These are phyloP conservation scores for Falco rusticolus DNA, from an alignment of 2,797 vertebrate genomes.

Conservation along the genomic window DNA sequence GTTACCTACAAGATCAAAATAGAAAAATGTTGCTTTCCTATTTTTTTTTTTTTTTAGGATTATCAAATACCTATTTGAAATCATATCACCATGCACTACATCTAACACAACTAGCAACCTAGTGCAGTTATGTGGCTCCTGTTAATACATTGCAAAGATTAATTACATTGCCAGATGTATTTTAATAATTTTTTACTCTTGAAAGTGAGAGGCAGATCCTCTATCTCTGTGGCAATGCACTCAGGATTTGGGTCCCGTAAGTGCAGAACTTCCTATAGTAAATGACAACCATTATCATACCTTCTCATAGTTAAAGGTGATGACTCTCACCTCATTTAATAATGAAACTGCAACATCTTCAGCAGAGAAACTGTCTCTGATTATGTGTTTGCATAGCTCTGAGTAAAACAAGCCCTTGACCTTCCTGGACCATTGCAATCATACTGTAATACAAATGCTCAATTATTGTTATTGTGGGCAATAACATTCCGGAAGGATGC, in stretches of 20 bases:
- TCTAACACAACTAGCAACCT: background rate
- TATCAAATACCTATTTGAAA: background rate
- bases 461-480: background rate
- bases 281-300: background rate
- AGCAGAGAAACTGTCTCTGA: background rate
- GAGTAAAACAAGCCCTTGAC: background rate
- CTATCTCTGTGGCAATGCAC: accelerated
- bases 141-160: background rate
- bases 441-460: background rate
- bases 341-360: background rate
- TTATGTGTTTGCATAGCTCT: background rate
- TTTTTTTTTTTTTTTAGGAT: no score
- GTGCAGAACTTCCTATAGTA: background rate
- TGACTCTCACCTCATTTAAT: background rate
- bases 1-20: background rate
- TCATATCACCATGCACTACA: background rate
- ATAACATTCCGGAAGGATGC: background rate
- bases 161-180: background rate
- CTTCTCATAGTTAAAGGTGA: background rate
- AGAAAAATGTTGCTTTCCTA: background rate
- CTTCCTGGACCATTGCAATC: background rate
- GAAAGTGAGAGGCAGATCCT: background rate
- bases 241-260: background rate
- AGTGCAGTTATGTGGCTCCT: background rate
- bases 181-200: background rate